Evolutionary conservation across 2,113 vertebrate species (phyloP).

Genomic region (Chamaea fasciata): DNA sequence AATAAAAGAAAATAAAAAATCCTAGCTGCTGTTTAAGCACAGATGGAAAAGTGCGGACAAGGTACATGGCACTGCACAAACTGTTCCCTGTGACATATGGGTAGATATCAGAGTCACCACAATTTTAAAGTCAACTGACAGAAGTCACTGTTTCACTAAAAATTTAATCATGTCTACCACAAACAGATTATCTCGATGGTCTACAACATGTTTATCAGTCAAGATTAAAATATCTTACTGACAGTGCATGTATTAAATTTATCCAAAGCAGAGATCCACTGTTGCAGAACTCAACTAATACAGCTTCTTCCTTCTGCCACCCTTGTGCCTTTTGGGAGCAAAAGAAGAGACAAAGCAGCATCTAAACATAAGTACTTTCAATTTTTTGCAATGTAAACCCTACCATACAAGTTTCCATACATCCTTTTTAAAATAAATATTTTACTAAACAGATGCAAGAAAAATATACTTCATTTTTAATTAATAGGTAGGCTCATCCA

Average conservation of each 20-base stretch:
- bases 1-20: not conserved
- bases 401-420: not conserved
- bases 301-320: accelerated
- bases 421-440: not conserved
- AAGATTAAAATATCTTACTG: not conserved
- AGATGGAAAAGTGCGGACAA: not conserved
- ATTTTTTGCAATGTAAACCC: not conserved
- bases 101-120: not conserved
- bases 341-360: not conserved
- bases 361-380: not conserved
- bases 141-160: conserved; percentile 16
- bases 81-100: not conserved
- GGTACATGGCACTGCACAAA: not conserved
- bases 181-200: not conserved
- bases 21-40: not conserved
- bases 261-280: not conserved
- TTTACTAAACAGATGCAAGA: not conserved
- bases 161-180: not conserved
- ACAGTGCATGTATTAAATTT: not conserved
- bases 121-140: conserved; percentile 4
- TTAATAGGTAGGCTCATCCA: not conserved
- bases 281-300: not conserved
- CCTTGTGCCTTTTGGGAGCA: not conserved
- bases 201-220: not conserved
- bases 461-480: not conserved